Evolutionary conservation across 35 echinoderm and acorn worm species (phyloP).

Genomic region (Lytechinus variegatus): DNA sequence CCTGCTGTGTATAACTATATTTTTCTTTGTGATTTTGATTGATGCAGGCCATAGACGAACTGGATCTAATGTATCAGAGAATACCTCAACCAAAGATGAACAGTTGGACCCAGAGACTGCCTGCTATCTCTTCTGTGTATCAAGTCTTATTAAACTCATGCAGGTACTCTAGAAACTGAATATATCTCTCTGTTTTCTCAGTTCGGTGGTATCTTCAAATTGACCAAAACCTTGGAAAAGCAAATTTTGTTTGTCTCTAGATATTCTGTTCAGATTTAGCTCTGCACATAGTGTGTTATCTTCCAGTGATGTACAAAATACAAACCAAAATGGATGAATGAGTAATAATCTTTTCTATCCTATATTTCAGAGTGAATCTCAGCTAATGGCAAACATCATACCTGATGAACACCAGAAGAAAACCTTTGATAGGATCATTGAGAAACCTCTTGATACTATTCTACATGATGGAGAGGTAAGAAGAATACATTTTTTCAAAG

Average conservation of each 20-base stretch:
- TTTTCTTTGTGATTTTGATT: neutral
- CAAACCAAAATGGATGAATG: neutral
- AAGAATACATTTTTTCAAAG: neutral
- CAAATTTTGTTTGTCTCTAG: too few species aligned
- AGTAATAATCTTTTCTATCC: neutral
- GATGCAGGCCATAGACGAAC: conserved; percentile 59
- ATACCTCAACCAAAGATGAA: conserved; percentile 31
- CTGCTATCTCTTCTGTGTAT: conserved; percentile 70
- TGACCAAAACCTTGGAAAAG: too few species aligned
- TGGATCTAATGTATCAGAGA: conserved; percentile 58
- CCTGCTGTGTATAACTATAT: neutral
- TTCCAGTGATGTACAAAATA: too few species aligned
- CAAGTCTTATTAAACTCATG: conserved; percentile 87
- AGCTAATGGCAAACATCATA: conserved; percentile 75
- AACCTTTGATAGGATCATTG: conserved; percentile 82
- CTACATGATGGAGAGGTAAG: conserved; percentile 89
- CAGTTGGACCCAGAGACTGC: conserved; percentile 77
- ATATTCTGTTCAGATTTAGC: too few species aligned
- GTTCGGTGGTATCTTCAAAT: neutral
- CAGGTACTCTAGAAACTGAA: conserved; percentile 59
- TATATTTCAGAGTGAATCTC: conserved; percentile 75
- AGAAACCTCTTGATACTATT: conserved; percentile 77
- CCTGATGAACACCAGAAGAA: conserved; percentile 71
- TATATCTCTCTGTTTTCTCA: neutral
- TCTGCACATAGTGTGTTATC: too few species aligned